Evolutionary conservation across 2,797 vertebrate genomes (phyloP).

Genomic region (Ctenochaetus hawaiiensis): DNA sequence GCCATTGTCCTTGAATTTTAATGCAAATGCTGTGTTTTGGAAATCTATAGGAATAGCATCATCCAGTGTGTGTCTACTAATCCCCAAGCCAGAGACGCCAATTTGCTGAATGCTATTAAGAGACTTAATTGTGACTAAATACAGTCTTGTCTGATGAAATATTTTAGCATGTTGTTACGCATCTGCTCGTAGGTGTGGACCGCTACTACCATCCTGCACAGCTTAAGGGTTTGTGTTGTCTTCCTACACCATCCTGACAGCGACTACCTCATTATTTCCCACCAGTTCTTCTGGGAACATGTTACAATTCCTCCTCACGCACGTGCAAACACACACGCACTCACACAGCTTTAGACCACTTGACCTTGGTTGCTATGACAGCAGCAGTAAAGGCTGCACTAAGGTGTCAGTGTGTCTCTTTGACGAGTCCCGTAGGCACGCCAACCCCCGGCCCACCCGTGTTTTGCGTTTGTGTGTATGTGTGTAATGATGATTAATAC

Average conservation of each 20-base stretch:
- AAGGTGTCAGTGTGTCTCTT: slow-evolving; percentile 77
- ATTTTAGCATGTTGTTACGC: slow-evolving; percentile 17
- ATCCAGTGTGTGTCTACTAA: not conserved
- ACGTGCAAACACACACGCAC: slow-evolving; percentile 2
- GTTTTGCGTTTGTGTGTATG: slow-evolving; percentile 67
- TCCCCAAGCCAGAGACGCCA: not conserved
- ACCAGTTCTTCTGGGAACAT: slow-evolving; percentile 61
- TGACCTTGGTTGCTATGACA: slow-evolving; percentile 87
- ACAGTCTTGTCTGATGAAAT: slow-evolving; percentile 18
- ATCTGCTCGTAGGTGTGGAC: slow-evolving; percentile 31
- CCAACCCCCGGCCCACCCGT: slow-evolving; percentile 67
- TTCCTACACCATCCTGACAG: slow-evolving; percentile 65
- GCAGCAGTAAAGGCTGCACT: slow-evolving; percentile 73
- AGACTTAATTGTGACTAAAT: slow-evolving; percentile 30
- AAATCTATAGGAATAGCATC: not conserved
- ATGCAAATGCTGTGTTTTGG: slow-evolving; percentile 13
- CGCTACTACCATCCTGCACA: slow-evolving; percentile 29
- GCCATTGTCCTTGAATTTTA: not conserved
- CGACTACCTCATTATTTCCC: slow-evolving; percentile 79
- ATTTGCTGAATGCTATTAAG: slow-evolving; percentile 14
- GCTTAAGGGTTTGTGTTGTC: slow-evolving; percentile 59
- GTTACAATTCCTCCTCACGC: slow-evolving; percentile 57
- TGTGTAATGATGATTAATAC: slow-evolving; percentile 86
- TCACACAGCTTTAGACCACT: slow-evolving; percentile 71
- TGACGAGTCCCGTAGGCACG: slow-evolving; percentile 77